phyloP scores from a whole-genome alignment of 1,140 invertebrate species.

The Macrotrachela quadricornifera region DNA sequence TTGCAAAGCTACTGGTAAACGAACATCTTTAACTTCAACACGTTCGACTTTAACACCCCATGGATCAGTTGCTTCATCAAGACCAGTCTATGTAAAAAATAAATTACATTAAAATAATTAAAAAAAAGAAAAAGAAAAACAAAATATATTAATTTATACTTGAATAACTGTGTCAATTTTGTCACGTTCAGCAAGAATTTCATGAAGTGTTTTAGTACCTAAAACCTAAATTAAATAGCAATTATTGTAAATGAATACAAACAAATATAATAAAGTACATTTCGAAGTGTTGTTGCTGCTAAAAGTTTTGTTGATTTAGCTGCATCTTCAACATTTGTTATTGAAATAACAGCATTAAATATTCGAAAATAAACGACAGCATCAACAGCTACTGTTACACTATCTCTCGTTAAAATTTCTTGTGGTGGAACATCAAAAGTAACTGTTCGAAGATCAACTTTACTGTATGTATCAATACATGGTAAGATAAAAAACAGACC shows the following conservation, averaged over 20 bases:
- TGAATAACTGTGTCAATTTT: conserved; percentile 3
- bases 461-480: conserved; percentile 37
- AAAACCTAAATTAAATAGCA: background rate
- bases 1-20: conserved; percentile 7
- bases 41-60: conserved; percentile 10
- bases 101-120: background rate
- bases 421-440: conserved; percentile 12
- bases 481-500: conserved; percentile 41
- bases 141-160: background rate
- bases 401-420: conserved; percentile 9
- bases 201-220: conserved; percentile 6
- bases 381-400: conserved; percentile 7
- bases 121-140: background rate
- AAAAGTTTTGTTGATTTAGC: conserved; percentile 1
- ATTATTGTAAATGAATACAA: too few species aligned
- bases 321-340: conserved; percentile 8
- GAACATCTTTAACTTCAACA: conserved; percentile 9
- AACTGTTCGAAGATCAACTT: conserved; percentile 31
- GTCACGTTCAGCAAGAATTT: conserved; percentile 6
- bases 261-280: background rate
- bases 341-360: conserved; percentile 5
- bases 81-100: conserved; percentile 2
- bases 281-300: conserved; percentile 9
- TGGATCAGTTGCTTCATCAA: conserved; percentile 7
- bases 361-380: conserved; percentile 10